Evolutionary conservation across 2,113 vertebrate species (phyloP).

Genomic region (Galeopterus variegatus): DNA sequence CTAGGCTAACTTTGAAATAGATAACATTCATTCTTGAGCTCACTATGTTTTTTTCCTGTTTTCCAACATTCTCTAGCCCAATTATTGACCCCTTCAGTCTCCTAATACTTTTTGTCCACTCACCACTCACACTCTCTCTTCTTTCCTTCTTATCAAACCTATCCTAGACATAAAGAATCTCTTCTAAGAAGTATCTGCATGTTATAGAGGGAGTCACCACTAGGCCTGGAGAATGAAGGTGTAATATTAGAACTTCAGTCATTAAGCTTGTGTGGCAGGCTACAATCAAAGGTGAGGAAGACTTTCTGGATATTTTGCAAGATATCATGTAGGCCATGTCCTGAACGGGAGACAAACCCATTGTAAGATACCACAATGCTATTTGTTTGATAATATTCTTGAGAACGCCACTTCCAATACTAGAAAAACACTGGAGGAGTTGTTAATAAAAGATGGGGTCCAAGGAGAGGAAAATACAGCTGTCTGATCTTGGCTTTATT

Average conservation of each 20-base stretch:
- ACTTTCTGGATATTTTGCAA: neutral
- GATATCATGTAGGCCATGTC: neutral
- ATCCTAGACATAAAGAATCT: neutral
- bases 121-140: neutral
- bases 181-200: neutral
- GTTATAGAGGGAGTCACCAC: neutral
- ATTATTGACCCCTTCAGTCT: neutral
- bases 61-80: neutral
- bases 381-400: neutral
- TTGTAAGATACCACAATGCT: neutral
- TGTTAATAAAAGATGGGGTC: neutral
- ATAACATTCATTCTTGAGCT: neutral
- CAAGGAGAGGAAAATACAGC: neutral
- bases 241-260: neutral
- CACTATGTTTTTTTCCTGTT: neutral
- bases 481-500: neutral
- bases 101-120: neutral
- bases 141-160: slow-evolving; percentile 9
- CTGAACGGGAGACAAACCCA: neutral
- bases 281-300: neutral
- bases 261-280: neutral
- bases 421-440: neutral
- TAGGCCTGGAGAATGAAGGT: neutral
- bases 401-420: neutral
- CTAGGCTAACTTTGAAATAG: neutral